These are phyloP conservation scores for Lucilia cuprina DNA, from an alignment of 1,140 invertebrate genomes.

Conservation along the genomic window DNA sequence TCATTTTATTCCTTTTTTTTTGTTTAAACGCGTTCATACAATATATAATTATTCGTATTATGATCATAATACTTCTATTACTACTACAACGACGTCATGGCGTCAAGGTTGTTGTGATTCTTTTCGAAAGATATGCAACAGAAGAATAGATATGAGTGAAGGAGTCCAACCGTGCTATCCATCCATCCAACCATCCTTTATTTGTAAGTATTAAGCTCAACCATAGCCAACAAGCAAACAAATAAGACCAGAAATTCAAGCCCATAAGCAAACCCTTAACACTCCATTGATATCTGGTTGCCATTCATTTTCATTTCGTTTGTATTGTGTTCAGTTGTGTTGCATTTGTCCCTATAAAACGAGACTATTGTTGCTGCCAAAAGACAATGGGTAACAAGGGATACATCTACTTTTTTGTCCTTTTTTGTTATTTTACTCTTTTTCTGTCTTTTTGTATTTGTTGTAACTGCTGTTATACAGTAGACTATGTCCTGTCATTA, in stretches of 20 bases:
- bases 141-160: neutral
- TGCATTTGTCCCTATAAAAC: neutral
- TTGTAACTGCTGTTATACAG: neutral
- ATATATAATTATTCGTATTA: neutral
- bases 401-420: neutral
- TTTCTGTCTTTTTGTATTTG: neutral
- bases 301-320: neutral
- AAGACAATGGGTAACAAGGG: neutral
- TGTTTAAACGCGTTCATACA: neutral
- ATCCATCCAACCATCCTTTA: too few relatives aligned
- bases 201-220: neutral
- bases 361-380: neutral
- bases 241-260: neutral
- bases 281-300: neutral
- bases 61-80: neutral
- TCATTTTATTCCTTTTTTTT: neutral
- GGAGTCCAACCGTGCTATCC: neutral
- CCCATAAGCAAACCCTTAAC: neutral
- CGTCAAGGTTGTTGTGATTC: neutral
- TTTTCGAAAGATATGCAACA: neutral
- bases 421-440: neutral
- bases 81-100: neutral
- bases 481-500: neutral
- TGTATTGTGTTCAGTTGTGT: too few relatives aligned
- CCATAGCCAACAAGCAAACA: neutral